Conservation (phyloP, 2,113 vertebrate genomes). For the Hucho hucho region DNA sequence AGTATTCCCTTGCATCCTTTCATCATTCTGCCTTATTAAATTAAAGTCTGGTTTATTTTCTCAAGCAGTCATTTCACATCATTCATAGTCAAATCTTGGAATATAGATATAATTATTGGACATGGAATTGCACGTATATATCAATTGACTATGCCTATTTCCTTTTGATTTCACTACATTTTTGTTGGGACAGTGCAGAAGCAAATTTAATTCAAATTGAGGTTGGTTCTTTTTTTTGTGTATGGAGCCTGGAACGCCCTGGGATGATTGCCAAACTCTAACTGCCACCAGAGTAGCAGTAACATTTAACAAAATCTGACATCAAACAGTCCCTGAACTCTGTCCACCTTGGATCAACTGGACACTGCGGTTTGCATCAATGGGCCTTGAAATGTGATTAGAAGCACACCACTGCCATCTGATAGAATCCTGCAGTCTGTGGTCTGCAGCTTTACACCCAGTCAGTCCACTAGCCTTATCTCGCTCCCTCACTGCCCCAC, state of each 20-base stretch:
- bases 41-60: neutral
- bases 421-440: neutral
- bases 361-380: slow-evolving; percentile 3
- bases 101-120: too few relatives aligned
- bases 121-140: too few relatives aligned
- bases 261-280: neutral
- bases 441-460: neutral
- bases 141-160: neutral
- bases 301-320: slow-evolving; percentile 14
- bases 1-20: neutral
- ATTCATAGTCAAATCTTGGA: neutral
- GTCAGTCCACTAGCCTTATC: neutral
- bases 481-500: neutral
- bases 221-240: neutral
- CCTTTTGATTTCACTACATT: slow-evolving; percentile 1
- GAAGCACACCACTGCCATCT: neutral
- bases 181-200: slow-evolving; percentile 10
- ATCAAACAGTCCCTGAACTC: slow-evolving; percentile 7
- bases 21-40: neutral
- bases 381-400: slow-evolving; percentile 13
- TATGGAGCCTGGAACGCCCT: neutral
- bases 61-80: neutral
- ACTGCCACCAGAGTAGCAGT: neutral
- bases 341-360: slow-evolving; percentile 4
- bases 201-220: neutral